phyloP scores from a whole-genome alignment of 2,113 vertebrate species.

The Quiscalus mexicanus region DNA sequence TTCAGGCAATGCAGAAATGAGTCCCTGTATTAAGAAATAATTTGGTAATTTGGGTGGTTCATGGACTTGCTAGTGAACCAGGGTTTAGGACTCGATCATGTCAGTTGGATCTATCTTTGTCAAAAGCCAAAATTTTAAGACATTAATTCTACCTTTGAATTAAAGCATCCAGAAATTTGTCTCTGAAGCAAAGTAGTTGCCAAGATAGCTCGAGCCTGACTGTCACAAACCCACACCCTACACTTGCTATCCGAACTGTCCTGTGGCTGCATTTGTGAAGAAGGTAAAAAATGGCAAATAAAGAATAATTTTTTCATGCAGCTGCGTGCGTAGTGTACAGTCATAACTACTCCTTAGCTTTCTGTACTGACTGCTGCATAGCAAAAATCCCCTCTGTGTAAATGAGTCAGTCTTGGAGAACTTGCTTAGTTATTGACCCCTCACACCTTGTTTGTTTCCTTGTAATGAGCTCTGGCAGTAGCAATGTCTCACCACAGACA shows the following conservation, averaged over 20 bases:
- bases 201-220: background rate
- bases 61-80: background rate
- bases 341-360: background rate
- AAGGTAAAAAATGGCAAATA: background rate
- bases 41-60: background rate
- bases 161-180: background rate
- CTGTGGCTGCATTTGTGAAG: background rate
- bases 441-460: background rate
- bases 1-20: background rate
- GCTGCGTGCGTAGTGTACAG: background rate
- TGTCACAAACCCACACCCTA: background rate
- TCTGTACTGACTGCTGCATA: background rate
- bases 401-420: background rate
- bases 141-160: background rate
- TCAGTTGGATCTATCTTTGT: background rate
- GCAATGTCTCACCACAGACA: background rate
- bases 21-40: background rate
- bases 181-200: background rate
- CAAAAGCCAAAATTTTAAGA: background rate
- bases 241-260: background rate
- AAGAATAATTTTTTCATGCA: background rate
- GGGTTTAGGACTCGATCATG: background rate
- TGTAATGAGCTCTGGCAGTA: background rate
- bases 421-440: background rate
- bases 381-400: background rate